Percentiles rank a stretch among this genome's conserved stretches.
These are phyloP conservation scores for Arion vulgaris DNA, from an alignment of 1,140 invertebrate genomes.

Conservation along the genomic window DNA sequence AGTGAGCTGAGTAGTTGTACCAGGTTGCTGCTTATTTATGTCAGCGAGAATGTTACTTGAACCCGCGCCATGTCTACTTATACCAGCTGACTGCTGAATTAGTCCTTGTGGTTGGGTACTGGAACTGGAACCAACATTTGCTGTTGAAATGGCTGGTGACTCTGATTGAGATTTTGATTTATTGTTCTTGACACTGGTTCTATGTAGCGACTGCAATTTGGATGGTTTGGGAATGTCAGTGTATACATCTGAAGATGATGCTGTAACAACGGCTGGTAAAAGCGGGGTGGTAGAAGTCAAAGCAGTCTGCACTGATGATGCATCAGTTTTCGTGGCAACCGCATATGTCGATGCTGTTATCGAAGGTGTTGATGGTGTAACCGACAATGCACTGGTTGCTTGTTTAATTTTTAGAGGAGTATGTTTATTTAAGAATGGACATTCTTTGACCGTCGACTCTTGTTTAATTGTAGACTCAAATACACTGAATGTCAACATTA, in stretches of 20 bases:
- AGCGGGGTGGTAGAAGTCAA: not conserved
- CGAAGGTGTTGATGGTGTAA: not conserved
- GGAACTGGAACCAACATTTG: not conserved
- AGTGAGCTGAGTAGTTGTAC: not conserved
- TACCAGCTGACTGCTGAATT: too few relatives aligned
- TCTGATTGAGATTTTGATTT: not conserved
- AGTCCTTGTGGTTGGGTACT: too few relatives aligned
- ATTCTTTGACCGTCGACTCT: not conserved
- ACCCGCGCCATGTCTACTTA: too few relatives aligned
- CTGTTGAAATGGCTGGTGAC: not conserved
- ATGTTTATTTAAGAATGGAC: too few relatives aligned
- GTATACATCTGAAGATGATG: not conserved
- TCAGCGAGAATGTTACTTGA: too few relatives aligned
- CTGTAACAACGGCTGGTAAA: not conserved
- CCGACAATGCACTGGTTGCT: not conserved
- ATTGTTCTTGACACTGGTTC: not conserved
- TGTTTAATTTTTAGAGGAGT: not conserved
- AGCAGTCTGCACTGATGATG: not conserved
- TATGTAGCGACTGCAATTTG: not conserved
- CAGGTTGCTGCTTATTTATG: too few relatives aligned
- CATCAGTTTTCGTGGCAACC: not conserved
- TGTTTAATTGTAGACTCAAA: constrained; percentile 1
- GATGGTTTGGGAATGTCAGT: not conserved
- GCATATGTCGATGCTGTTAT: not conserved
- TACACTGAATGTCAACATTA: constrained; percentile 22